Evolutionary conservation across 2,113 vertebrate species (phyloP).

Genomic region (Eonycteris spelaea): DNA sequence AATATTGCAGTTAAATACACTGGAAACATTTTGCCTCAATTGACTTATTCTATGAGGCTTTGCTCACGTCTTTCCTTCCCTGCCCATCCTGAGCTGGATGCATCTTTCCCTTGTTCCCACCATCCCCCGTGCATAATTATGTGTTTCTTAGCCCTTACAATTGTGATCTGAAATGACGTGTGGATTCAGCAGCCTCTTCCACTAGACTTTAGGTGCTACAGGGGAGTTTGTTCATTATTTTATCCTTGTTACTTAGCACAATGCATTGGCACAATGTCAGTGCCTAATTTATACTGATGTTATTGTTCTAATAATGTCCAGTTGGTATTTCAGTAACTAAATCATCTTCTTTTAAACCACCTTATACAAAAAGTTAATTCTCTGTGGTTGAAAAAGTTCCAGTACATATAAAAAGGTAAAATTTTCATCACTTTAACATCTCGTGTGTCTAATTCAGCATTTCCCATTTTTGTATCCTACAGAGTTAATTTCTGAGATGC

Average conservation of each 20-base stretch:
- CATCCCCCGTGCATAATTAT: neutral
- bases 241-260: neutral
- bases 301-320: neutral
- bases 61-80: neutral
- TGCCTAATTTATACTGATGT: rapidly evolving
- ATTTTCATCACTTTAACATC: neutral
- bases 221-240: neutral
- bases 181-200: neutral
- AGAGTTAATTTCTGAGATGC: neutral
- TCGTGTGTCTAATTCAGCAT: neutral
- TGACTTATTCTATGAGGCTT: neutral
- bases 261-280: neutral
- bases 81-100: neutral
- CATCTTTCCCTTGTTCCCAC: neutral
- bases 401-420: neutral
- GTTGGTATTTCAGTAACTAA: neutral
- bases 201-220: neutral
- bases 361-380: neutral
- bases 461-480: neutral
- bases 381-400: neutral
- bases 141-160: neutral
- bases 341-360: neutral
- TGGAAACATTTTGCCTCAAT: neutral
- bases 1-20: neutral
- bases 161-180: neutral